Base-by-base conservation (phyloP, 2,888 invertebrate genomes). In the Sphecodes monilicornis region DNA sequence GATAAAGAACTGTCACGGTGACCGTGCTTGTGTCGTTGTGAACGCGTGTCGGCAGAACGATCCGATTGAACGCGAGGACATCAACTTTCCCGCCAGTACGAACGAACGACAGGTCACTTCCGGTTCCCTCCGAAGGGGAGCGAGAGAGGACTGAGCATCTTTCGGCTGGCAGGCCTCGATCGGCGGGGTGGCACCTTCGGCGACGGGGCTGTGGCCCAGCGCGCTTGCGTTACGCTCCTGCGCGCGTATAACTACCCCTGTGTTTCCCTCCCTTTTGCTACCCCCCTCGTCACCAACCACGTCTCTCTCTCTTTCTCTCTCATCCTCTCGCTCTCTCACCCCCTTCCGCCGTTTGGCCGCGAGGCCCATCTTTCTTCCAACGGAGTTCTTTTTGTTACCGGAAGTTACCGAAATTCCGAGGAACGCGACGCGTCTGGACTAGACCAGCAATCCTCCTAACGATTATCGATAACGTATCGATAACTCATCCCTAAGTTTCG, bases 141-240 rank as follows among this genome's bases (percentile, higher is more conserved):
- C 92, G 90, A 92, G 91, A 92, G 92, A 91, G 91, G 89, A 93
- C 93, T 93, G 93, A 92, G 90, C 89, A 84, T 68, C 91, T 91
- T 89, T 84, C 89, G 91, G 89, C 87, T 76, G 36, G 79, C 80
- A 80, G 90, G 90, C 90, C 91, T 89, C 90, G 88, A 76, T 79
- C 92, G 88, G 90, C 89, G 91, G 91, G 91, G 93, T 92, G 90
- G 90, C 92, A 92, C 91, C 93, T 92, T 88, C 89, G 85, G 88
- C 87, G 84, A 89, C 89, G 91, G 89, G 86, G 89, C 88, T 86
- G 88, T 87, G 90, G 87, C 91, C 88, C 90, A 91, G 78, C 89
- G 92, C 91, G 93, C 91, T 89, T 92, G 93, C 92, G 93, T 93
- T 91, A 88, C 91, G 91, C 90, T 92, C 91, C 90, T 93, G 93